Percentiles rank a stretch among this genome's conserved stretches.
Evolutionary conservation across 2,113 vertebrate genomes (phyloP).

Genomic region (Python bivittatus): DNA sequence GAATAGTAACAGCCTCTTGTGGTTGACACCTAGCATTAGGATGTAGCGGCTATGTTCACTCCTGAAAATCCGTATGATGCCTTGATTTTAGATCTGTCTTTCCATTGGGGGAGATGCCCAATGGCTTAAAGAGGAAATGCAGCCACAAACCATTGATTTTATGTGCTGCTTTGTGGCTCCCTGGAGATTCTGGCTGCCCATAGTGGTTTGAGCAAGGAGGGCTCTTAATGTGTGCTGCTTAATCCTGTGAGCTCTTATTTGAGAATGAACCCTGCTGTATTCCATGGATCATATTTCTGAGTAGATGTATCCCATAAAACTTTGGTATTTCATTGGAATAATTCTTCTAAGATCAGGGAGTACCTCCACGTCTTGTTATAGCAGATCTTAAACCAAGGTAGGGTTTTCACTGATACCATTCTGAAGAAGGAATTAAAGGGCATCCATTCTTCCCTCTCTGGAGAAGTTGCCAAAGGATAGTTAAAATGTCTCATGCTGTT

Average conservation of each 20-base stretch:
- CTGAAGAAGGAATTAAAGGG: background rate
- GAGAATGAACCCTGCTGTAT: no score
- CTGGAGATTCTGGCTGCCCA: background rate
- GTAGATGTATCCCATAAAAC: background rate
- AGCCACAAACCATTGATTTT: background rate
- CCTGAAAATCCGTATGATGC: background rate
- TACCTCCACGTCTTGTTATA: background rate
- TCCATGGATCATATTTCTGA: background rate
- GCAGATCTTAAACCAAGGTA: background rate
- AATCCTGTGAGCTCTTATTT: background rate
- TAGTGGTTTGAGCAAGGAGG: background rate
- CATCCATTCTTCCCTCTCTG: background rate
- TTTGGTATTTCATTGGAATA: background rate
- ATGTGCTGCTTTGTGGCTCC: background rate
- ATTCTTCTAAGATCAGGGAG: background rate
- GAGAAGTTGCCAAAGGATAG: background rate
- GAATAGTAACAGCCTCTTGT: background rate
- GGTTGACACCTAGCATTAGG: background rate
- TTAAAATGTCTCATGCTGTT: background rate
- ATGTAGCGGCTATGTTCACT: background rate
- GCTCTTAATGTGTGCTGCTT: background rate
- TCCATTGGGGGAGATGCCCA: background rate
- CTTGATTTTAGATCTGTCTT: background rate
- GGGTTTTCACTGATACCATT: background rate
- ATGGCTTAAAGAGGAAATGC: background rate